Evolutionary conservation across 2,888 invertebrate species (phyloP).

Genomic region (Podotricha telesiphe): DNA sequence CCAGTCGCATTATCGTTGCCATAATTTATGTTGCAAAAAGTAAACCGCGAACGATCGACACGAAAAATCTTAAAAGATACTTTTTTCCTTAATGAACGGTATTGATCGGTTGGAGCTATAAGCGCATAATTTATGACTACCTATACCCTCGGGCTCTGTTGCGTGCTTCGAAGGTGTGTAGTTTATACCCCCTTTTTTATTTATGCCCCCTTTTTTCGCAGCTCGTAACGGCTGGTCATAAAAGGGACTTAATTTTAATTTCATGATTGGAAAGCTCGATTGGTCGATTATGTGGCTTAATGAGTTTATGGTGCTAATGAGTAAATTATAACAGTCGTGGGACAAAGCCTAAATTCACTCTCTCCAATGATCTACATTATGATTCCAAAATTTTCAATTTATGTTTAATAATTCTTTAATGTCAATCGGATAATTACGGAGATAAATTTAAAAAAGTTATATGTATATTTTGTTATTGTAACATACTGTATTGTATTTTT

Average conservation of each 20-base stretch:
- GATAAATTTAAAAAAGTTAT: not conserved
- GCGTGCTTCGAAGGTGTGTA: slow-evolving; percentile 82
- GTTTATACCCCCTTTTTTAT: slow-evolving; percentile 82
- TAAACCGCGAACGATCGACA: slow-evolving; percentile 61
- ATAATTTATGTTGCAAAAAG: slow-evolving; percentile 49
- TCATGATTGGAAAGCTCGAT: slow-evolving; percentile 83
- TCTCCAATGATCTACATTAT: slow-evolving; percentile 35
- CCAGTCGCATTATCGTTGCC: slow-evolving; percentile 38
- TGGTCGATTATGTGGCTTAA: slow-evolving; percentile 80
- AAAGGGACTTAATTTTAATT: slow-evolving; percentile 83
- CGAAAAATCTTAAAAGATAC: slow-evolving; percentile 65
- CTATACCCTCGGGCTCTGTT: slow-evolving; percentile 62
- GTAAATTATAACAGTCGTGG: slow-evolving; percentile 71
- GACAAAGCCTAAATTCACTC: slow-evolving; percentile 47
- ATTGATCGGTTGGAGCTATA: slow-evolving; percentile 76
- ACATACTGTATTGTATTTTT: not conserved
- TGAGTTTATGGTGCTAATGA: slow-evolving; percentile 78
- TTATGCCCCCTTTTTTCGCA: slow-evolving; percentile 84
- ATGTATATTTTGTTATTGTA: not conserved
- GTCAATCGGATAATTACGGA: not conserved
- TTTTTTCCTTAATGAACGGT: slow-evolving; percentile 80
- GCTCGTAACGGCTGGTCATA: slow-evolving; percentile 81
- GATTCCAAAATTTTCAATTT: not conserved
- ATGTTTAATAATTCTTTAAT: slow-evolving; percentile 35
- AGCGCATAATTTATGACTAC: slow-evolving; percentile 77